phyloP scores from a whole-genome alignment of 2,888 invertebrate genomes.

The Adelphocoris suturalis region DNA sequence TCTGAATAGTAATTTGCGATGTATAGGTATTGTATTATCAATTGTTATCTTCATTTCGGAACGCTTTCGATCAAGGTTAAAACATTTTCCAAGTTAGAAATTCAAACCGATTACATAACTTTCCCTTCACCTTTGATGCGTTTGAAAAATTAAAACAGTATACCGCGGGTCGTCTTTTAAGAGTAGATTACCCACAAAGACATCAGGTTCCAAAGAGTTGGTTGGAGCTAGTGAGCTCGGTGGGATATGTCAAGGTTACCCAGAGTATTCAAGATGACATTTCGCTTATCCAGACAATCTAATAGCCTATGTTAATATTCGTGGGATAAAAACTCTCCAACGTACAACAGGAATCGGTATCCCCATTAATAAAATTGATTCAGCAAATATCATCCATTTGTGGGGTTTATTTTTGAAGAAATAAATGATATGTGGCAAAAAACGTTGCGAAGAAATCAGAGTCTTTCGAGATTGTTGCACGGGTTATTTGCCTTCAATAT shows the following conservation, averaged over 20 bases:
- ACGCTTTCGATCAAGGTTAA: no score
- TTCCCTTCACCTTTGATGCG: no score
- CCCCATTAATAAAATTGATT: neutral
- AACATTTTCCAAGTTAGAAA: no score
- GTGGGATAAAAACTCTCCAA: neutral
- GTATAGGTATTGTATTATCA: no score
- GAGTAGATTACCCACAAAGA: neutral
- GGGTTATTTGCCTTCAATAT: neutral
- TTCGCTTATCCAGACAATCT: slow-evolving; percentile 30
- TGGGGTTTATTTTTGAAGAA: neutral
- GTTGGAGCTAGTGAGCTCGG: neutral
- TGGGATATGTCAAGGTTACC: slow-evolving; percentile 48
- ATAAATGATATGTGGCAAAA: neutral
- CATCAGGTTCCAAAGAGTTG: neutral
- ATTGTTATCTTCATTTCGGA: no score
- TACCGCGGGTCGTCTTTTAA: neutral
- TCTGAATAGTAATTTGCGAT: no score
- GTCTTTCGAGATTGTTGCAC: neutral
- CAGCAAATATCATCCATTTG: neutral
- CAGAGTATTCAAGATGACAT: slow-evolving; percentile 15
- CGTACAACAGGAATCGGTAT: neutral
- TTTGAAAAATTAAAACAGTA: no score
- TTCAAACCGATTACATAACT: no score
- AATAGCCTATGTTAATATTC: slow-evolving; percentile 2
- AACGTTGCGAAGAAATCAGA: neutral